Percentiles rank a stretch among this genome's conserved stretches.
Evolutionary conservation across 1,140 invertebrate species (phyloP).

Genomic region (Neotoxoptera formosana): DNA sequence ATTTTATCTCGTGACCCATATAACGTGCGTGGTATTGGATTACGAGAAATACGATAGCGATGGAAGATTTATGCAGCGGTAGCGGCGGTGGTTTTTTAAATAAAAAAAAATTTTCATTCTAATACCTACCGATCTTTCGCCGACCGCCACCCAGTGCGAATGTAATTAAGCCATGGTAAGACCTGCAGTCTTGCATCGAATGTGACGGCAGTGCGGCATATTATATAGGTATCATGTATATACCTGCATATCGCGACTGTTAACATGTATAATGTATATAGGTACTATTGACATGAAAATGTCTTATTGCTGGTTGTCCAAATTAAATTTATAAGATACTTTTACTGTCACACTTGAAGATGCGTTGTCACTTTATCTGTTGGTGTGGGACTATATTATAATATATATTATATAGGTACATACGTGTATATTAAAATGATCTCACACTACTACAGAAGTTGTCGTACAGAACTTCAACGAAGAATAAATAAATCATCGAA

Average conservation of each 20-base stretch:
- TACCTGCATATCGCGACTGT: too few species aligned
- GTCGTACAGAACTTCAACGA: too few species aligned
- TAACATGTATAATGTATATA: not conserved
- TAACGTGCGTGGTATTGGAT: constrained; percentile 31
- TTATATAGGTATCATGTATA: not conserved
- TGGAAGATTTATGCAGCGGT: not conserved
- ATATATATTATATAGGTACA: too few species aligned
- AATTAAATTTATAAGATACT: not conserved
- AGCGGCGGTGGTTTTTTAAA: not conserved
- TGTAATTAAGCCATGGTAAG: not conserved
- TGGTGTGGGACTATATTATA: too few species aligned
- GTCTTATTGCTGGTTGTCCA: not conserved
- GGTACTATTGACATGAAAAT: not conserved
- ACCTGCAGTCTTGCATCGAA: too few species aligned
- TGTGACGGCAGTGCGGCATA: not conserved
- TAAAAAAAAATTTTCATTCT: not conserved
- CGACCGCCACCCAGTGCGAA: constrained; percentile 30
- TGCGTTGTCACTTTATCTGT: too few species aligned
- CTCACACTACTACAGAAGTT: too few species aligned
- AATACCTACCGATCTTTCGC: not conserved
- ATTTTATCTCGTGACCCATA: constrained; percentile 36
- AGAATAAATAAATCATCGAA: too few species aligned
- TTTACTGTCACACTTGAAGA: not conserved
- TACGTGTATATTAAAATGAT: too few species aligned
- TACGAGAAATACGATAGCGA: constrained; percentile 28